A percentile compares a stretch with the other conserved stretches of the same genome.
Conservation (phyloP, 2,888 invertebrate species). For the Blastobasis lacticolella region DNA sequence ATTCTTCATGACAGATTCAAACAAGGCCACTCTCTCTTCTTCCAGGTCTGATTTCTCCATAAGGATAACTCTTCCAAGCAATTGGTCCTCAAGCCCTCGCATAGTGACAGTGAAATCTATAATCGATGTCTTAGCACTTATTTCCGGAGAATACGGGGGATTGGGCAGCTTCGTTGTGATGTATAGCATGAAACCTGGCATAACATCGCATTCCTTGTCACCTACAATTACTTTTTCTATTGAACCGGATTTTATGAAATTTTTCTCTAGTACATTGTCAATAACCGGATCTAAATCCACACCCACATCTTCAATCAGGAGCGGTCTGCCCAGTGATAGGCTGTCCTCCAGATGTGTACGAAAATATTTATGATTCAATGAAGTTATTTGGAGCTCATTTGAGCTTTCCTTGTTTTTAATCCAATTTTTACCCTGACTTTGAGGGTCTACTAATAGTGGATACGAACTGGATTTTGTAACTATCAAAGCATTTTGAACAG, state of each 20-base stretch:
- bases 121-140: constrained; percentile 96
- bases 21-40: constrained; percentile 92
- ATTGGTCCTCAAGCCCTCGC: constrained; percentile 95
- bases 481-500: constrained; percentile 96
- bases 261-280: constrained; percentile 97
- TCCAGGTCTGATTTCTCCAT: constrained; percentile 98
- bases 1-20: constrained; percentile 97
- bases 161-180: constrained; percentile 97
- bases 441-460: constrained; percentile 95
- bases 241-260: constrained; percentile 97
- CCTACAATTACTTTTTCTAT: constrained; percentile 96
- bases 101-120: constrained; percentile 99
- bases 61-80: constrained; percentile 92
- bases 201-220: constrained; percentile 97
- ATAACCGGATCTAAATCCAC: constrained; percentile 96
- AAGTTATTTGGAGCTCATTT: constrained; percentile 94
- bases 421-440: constrained; percentile 98
- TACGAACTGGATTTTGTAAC: constrained; percentile 97
- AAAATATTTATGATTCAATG: constrained; percentile 97
- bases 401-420: constrained; percentile 93
- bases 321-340: constrained; percentile 88
- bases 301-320: constrained; percentile 95
- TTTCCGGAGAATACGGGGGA: constrained; percentile 97
- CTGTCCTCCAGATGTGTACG: constrained; percentile 92
- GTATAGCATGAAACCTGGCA: constrained; percentile 96